Conservation (phyloP, 1,140 invertebrate species). For the Heliothis subflexa region DNA sequence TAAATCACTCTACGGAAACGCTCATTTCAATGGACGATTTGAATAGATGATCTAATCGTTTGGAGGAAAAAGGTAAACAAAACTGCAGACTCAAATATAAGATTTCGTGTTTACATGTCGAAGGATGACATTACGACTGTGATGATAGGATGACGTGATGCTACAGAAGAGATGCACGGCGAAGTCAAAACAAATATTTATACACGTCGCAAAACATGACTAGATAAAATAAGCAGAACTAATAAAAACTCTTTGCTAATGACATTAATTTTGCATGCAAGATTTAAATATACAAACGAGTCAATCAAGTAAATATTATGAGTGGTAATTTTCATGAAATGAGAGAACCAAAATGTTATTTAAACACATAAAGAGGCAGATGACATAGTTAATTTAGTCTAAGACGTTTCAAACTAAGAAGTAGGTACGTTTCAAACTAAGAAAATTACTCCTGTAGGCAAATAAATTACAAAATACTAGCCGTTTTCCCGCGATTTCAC, state of each 20-base stretch:
- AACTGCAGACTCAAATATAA: slow-evolving; percentile 1
- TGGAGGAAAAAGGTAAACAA: slow-evolving; percentile 5
- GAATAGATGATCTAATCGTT: slow-evolving; percentile 15
- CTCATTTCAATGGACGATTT: background rate
- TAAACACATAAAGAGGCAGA: background rate
- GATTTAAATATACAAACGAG: no score
- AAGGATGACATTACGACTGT: slow-evolving; percentile 11
- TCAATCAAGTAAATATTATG: no score
- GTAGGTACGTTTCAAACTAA: no score
- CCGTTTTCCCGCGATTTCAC: no score
- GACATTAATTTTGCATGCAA: background rate
- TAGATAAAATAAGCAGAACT: background rate
- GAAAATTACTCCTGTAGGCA: no score
- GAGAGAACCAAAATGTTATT: no score
- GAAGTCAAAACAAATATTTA: background rate
- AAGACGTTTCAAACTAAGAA: no score
- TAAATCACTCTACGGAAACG: background rate
- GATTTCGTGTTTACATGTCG: slow-evolving; percentile 3
- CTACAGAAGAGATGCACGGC: background rate
- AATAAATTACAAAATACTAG: no score
- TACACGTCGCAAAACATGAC: background rate
- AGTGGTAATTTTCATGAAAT: no score
- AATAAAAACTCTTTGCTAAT: background rate
- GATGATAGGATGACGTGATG: slow-evolving; percentile 10
- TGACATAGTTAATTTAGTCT: no score